Evolutionary conservation across 2,797 vertebrate species (phyloP).

Genomic region (Tympanoctomys barrerae): DNA sequence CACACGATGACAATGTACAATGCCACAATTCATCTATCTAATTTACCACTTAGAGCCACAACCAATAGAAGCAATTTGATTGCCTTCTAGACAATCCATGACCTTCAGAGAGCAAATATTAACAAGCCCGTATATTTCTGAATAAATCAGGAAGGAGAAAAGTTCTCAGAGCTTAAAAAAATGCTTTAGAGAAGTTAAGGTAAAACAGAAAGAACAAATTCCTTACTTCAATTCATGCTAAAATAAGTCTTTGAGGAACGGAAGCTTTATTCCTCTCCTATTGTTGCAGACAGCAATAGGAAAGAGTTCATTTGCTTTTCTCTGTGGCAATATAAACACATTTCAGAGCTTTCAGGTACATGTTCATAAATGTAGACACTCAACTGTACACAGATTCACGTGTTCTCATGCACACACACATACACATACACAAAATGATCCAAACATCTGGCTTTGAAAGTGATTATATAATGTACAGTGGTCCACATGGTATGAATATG

Average conservation of each 20-base stretch:
- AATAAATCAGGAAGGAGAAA: constrained; percentile 11
- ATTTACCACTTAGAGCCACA: background rate
- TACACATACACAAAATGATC: background rate
- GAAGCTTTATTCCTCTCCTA: background rate
- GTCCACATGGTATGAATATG: too few species aligned
- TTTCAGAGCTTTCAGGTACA: background rate
- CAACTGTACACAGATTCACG: background rate
- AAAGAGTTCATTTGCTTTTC: background rate
- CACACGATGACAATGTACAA: background rate
- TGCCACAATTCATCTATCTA: background rate
- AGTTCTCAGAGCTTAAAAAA: background rate
- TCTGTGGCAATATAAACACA: background rate
- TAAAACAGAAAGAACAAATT: background rate
- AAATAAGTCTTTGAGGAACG: constrained; percentile 19
- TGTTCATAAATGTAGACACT: background rate
- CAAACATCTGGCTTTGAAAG: constrained; percentile 41
- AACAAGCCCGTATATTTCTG: background rate
- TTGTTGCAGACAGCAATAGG: background rate
- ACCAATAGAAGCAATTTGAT: background rate
- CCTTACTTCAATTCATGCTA: constrained; percentile 11
- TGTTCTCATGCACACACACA: background rate
- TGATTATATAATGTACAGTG: background rate
- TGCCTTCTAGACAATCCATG: background rate
- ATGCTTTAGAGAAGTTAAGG: background rate
- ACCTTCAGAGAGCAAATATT: background rate